These are phyloP conservation scores for Phoebastria nigripes DNA, from an alignment of 2,797 vertebrate genomes.

Conservation along the genomic window DNA sequence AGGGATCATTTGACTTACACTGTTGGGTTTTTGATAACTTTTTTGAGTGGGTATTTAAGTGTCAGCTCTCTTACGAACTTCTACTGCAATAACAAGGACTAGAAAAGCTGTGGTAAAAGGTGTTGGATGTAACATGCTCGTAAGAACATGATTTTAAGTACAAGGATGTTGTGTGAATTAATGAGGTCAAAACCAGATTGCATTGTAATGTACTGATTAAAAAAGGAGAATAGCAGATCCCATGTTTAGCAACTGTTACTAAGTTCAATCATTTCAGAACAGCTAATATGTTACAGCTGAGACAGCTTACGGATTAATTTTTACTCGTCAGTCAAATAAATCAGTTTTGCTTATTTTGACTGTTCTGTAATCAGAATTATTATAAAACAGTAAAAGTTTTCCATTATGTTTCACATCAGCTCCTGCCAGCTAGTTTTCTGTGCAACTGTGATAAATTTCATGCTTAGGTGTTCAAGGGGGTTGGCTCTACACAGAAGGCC, in stretches of 20 bases:
- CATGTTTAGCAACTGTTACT: not conserved
- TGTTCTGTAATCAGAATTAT: not conserved
- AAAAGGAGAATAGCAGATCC: not conserved
- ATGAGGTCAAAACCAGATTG: not conserved
- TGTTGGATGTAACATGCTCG: not conserved
- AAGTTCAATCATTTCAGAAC: not conserved
- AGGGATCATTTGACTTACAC: not conserved
- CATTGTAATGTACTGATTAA: not conserved
- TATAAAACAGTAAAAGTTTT: not conserved
- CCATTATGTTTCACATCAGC: not conserved
- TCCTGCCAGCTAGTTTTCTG: not conserved
- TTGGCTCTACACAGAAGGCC: not conserved
- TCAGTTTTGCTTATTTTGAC: not conserved
- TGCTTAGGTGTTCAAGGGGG: not conserved
- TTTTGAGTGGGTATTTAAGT: not conserved
- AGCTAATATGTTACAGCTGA: not conserved
- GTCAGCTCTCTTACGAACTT: not conserved
- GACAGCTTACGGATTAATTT: not conserved
- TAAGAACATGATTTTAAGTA: not conserved
- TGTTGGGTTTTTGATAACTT: not conserved
- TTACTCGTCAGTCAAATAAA: not conserved
- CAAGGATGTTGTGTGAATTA: not conserved
- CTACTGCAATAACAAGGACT: not conserved
- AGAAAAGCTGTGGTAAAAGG: not conserved
- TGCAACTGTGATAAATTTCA: not conserved